Evolutionary conservation across 2,113 vertebrate genomes (phyloP).

Genomic region (Onychorhynchus coronatus): DNA sequence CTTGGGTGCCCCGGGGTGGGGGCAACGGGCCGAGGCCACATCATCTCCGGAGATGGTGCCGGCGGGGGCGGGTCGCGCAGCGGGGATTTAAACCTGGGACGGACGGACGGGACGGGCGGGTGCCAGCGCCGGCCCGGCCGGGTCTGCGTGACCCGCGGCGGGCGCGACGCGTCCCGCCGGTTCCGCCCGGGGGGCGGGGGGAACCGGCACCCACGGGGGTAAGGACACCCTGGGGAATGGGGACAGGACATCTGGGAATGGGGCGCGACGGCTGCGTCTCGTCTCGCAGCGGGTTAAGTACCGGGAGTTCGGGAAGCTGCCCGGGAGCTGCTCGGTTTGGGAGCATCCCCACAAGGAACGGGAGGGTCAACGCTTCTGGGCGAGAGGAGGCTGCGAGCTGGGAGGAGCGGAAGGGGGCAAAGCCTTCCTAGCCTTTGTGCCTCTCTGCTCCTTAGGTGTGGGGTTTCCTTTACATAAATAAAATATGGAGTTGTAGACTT

Average conservation of each 20-base stretch:
- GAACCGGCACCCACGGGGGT: not conserved
- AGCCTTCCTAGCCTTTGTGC: too few relatives aligned
- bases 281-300: rapidly evolving
- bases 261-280: not conserved
- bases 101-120: not conserved
- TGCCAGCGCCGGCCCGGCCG: not conserved
- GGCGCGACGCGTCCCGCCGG: not conserved
- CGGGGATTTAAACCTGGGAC: slow-evolving; percentile 33
- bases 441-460: not conserved
- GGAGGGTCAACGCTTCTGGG: not conserved
- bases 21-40: slow-evolving; percentile 14
- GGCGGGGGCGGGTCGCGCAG: not conserved
- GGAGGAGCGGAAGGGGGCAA: not conserved
- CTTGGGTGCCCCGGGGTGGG: not conserved
- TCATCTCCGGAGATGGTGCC: slow-evolving; percentile 19
- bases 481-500: rapidly evolving
- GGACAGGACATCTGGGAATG: too few relatives aligned
- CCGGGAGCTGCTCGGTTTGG: not conserved
- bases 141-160: not conserved
- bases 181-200: not conserved
- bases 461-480: not conserved
- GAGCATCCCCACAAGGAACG: not conserved
- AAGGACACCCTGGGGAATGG: not conserved
- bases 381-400: not conserved
- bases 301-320: not conserved